Base-by-base conservation (phyloP, 2,797 vertebrate genomes). In the Prionace glauca region DNA sequence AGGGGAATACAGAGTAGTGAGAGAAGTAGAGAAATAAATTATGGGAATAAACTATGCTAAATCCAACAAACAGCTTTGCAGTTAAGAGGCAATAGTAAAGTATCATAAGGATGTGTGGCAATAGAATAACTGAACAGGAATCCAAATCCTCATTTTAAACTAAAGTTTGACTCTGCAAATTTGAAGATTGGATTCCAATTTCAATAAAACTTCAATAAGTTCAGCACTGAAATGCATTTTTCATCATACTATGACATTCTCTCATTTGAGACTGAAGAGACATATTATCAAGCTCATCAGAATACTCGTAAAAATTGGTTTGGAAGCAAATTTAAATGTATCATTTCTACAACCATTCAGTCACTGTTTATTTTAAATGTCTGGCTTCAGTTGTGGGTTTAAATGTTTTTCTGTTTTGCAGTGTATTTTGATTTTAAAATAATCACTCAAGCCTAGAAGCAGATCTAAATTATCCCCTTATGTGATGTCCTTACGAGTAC, bases 341-440 rank as follows among this genome's bases (percentile, higher is more conserved):
- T 96, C 8, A 96, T 97, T 65, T 97, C 95, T 16, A 8, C 32
- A 0, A 90, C 97, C 41, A 96, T 99, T 95, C 97, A 97, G 60
- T 12, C 96, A 67, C 97, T 99, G 56, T 98, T 98, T 0, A 96
- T 99, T 69, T 69, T 99, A 96, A 98, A 98, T 93, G 95, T 96
- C 32, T 97, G 99, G 62, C 96, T 98, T 9, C 0, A 96, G 18
- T 96, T 99, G 2, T 99, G 99, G 99, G 96, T 99, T 96, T 98
- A 97, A 97, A 99, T 99, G 99, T 99, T 99, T 95, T 95, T 97
- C 29, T 99, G 98, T 95, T 99, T 99, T 0, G 98, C 98, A 0
- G 72, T 99, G 62, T 99, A 99, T 96, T 99, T 99, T 97, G 99
- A 99, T 16, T 98, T 99, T 95, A 99, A 99, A 96, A 41, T 99